Base-by-base conservation (phyloP, 2,888 invertebrate species). In the Drosophila mayaguana region DNA sequence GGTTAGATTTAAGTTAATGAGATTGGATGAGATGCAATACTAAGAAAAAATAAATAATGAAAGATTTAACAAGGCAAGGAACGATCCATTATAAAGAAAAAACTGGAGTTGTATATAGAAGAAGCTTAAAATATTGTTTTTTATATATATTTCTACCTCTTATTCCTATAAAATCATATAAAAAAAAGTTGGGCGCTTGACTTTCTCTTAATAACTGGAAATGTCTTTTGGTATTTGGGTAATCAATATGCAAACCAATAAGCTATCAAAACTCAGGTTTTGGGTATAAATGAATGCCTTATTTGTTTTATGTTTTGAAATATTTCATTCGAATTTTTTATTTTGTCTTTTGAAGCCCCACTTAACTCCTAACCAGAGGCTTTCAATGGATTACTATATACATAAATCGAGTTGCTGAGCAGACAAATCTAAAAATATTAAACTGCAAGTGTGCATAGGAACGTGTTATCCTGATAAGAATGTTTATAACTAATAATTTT, bases 331-430 rank as follows among this genome's bases (percentile, higher is more conserved):
- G 51, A 22, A 36, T 20, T 53, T 53, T 53, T 53, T 53, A 53
- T 54, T 40, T 50, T 22, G 34, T 36, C 51, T 48, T n/a, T 42
- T 50, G 48, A 53, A 53, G 51, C 51, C 51, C 51, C 51, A 62
- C 34, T 61, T 50, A 28, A 54, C 36, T 42, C 43, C 46, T 64
- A 45, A 45, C 45, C 42, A 45, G 43, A 57, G 45, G 42, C 32
- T 42, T 25, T 32, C 43, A 42, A 57, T 56, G 32, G 32, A 32
- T 53, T 46, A 11, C 9, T 32, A 28, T 28, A 28, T 32, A 32
- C 32, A 18, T 55, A 56, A 43, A 57, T 53, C 51, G 34, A 16
- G 20, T 53, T 20, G 20, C 51, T 36, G 51, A 22, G 22, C 51
- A 36, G 36, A 53, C 36, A 14, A 36, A 53, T 16, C 36, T 36